Percentiles rank a stretch among this genome's conserved stretches.
Evolutionary conservation across 2,888 invertebrate genomes (phyloP).

Genomic region (Andricus quercusramuli): DNA sequence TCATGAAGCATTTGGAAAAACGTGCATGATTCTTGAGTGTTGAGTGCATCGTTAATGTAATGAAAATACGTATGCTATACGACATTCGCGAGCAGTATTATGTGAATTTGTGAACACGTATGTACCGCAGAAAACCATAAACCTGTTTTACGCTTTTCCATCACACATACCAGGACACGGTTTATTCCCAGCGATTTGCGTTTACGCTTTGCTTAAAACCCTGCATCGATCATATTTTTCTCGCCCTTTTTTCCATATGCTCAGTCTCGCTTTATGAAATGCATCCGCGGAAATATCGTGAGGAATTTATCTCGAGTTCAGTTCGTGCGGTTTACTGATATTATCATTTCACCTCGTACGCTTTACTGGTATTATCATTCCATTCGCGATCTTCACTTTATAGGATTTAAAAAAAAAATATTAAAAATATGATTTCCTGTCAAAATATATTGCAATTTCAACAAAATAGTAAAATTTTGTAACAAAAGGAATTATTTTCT

Average conservation of each 20-base stretch:
- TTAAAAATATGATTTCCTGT: no score
- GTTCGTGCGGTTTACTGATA: conserved; percentile 8
- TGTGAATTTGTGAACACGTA: neutral
- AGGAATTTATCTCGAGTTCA: conserved; percentile 28
- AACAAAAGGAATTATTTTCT: no score
- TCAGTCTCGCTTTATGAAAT: conserved; percentile 35
- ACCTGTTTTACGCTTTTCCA: neutral
- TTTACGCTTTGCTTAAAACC: conserved; percentile 1
- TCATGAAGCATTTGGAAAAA: neutral
- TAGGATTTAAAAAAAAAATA: no score
- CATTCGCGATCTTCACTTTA: neutral
- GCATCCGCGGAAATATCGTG: conserved; percentile 19
- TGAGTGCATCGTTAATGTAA: neutral
- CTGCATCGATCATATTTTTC: conserved; percentile 17
- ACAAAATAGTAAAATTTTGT: no score
- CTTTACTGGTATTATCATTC: conserved; percentile 13
- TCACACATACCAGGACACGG: neutral
- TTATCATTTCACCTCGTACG: conserved; percentile 4
- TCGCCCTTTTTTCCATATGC: conserved; percentile 2
- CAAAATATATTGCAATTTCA: no score
- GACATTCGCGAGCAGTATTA: neutral
- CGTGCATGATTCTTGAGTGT: neutral
- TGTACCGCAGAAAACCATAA: neutral
- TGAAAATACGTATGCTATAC: neutral
- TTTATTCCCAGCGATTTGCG: neutral